A percentile compares a stretch with the other conserved stretches of the same genome.
These are phyloP conservation scores for Porites lobata DNA, from an alignment of 92 coral and sea anemone genomes.

Conservation along the genomic window DNA sequence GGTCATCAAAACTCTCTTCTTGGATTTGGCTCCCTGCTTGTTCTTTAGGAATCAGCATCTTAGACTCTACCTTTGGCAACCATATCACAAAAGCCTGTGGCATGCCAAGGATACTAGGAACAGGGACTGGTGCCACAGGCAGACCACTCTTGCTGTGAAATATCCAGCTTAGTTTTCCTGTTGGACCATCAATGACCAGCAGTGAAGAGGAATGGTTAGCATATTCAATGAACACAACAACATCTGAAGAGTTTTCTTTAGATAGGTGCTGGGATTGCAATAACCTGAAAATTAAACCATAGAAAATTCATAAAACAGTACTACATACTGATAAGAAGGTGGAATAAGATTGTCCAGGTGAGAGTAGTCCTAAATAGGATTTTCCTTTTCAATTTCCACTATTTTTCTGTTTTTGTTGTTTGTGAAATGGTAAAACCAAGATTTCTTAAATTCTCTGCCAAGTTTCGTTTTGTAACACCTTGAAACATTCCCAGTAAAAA, in stretches of 20 bases:
- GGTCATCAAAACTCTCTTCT: slow-evolving; percentile 7
- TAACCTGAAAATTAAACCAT: slow-evolving; percentile 49
- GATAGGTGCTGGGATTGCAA: slow-evolving; percentile 48
- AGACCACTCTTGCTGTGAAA: slow-evolving; percentile 55
- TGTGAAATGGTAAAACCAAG: no score
- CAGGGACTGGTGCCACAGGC: slow-evolving; percentile 74
- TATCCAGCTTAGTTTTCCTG: slow-evolving; percentile 69
- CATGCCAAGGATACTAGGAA: slow-evolving; percentile 32
- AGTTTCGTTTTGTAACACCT: no score
- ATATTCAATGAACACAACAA: slow-evolving; percentile 63
- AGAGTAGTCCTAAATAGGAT: no score
- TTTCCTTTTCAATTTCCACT: no score
- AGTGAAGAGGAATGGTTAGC: slow-evolving; percentile 64
- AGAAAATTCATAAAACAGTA: no score
- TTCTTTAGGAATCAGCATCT: slow-evolving; percentile 14
- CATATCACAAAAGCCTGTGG: slow-evolving; percentile 78
- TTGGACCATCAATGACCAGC: slow-evolving; percentile 72
- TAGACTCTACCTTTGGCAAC: slow-evolving; percentile 78
- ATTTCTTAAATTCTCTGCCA: no score
- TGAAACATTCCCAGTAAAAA: no score
- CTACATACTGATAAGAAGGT: no score
- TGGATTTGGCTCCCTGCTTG: slow-evolving; percentile 10
- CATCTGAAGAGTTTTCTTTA: slow-evolving; percentile 60
- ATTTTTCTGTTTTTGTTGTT: no score
- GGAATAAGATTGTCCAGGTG: no score